These are phyloP conservation scores for Agrilus planipennis DNA, from an alignment of 1,140 invertebrate species.

Conservation along the genomic window DNA sequence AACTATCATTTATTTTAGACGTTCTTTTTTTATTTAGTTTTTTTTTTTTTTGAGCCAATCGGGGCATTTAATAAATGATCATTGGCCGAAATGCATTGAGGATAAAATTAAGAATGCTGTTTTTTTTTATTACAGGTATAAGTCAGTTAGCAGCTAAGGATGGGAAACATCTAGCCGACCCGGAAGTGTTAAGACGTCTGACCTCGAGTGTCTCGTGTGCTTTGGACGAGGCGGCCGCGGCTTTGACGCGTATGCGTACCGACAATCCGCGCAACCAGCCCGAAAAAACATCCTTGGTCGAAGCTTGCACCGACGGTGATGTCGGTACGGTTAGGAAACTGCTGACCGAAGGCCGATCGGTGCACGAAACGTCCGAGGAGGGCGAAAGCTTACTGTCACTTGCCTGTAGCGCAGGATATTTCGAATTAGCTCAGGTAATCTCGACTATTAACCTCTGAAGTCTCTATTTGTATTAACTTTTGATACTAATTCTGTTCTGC, in stretches of 20 bases:
- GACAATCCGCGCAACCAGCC: slow-evolving; percentile 45
- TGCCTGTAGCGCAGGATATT: slow-evolving; percentile 88
- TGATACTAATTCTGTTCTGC: not conserved
- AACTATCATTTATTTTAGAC: too few relatives aligned
- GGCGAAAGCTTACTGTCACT: slow-evolving; percentile 84
- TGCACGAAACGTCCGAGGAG: slow-evolving; percentile 87
- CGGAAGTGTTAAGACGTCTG: slow-evolving; percentile 68
- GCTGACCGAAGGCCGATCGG: slow-evolving; percentile 79
- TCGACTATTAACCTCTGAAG: too few relatives aligned
- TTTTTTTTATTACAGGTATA: slow-evolving; percentile 43
- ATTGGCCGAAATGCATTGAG: too few relatives aligned
- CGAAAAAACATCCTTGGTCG: slow-evolving; percentile 58
- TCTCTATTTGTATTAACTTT: too few relatives aligned
- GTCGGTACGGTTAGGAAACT: slow-evolving; percentile 79
- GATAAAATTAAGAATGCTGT: not conserved
- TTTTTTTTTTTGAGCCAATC: too few relatives aligned
- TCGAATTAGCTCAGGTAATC: slow-evolving; percentile 86
- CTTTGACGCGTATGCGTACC: slow-evolving; percentile 85
- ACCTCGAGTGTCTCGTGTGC: slow-evolving; percentile 86
- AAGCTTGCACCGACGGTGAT: slow-evolving; percentile 87
- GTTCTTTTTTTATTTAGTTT: too few relatives aligned
- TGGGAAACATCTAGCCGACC: slow-evolving; percentile 66
- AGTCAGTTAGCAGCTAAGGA: slow-evolving; percentile 63
- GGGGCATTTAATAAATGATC: too few relatives aligned
- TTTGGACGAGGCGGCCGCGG: slow-evolving; percentile 89